Evolutionary conservation across 1,140 invertebrate species (phyloP), one percentile per base, ranked within the genome.

Genomic region (Amphibalanus amphitrite): DNA sequence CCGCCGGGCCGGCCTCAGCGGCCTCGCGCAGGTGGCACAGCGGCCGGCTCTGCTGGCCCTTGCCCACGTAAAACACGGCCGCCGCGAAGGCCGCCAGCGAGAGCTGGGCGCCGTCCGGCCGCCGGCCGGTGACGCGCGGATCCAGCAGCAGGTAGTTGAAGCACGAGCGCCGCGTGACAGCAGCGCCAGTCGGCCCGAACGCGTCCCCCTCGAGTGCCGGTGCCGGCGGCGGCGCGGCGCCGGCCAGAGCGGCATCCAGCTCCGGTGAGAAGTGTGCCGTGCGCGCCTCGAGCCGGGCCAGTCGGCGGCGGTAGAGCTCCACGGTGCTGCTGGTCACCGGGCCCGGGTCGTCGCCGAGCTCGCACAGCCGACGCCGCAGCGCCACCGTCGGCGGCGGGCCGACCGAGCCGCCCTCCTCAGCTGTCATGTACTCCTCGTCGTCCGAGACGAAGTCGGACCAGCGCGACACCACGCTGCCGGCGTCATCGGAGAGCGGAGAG

Each of bases 91-190:
- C n/a, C 13, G 93, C 89, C 79, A 87, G 87, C 25, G 86, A 86
- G 73, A 87, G 80, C 73, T 87, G 87, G 77, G 86, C 86, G 17
- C 86, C 81, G 0, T 83, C 91, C 81, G 80, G 89, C 86, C 85
- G 88, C 89, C 84, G 97, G 84, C 86, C 80, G 0, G 91, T 92
- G 15, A 93, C 79, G 69, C 91, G 79, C 0, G 94, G 91, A 82
- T 97, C 95, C 25, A 98, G 81, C 0, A 98, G 80, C 28, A 98
- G 78, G 79, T 98, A 98, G 72, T 90, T 93, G 75, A 96, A 96
- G 4, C 89, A 94, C 8, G 87, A 71, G 65, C 65, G 65, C n/a
- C 65, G 65, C 6, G 47, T 17, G 38, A 17, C 47, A 13, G 47
- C 47, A 20, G 47, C 47, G 47, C 47, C 47, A 1, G 6, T 23